Evolutionary conservation across 2,113 vertebrate species (phyloP).

Genomic region (Ardeotis arabs): DNA sequence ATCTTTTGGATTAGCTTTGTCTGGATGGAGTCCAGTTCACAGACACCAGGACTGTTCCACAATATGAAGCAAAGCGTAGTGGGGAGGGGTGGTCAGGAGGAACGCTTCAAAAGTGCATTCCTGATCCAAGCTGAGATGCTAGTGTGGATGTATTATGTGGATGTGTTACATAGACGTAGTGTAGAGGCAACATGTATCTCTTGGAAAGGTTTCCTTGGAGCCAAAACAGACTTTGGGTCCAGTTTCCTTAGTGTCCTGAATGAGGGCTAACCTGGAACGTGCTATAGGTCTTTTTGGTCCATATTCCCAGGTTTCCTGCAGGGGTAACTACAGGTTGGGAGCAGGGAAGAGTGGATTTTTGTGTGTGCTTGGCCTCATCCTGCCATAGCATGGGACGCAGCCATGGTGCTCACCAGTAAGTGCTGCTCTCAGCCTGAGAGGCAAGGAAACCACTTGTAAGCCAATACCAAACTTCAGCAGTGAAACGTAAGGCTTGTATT

Average conservation of each 20-base stretch:
- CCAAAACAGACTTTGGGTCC: not conserved
- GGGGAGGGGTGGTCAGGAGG: not conserved
- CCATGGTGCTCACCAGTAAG: not conserved
- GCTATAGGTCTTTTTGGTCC: not conserved
- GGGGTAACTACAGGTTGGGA: not conserved
- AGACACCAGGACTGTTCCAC: not conserved
- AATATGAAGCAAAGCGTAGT: fast-evolving
- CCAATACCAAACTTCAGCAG: not conserved
- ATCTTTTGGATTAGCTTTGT: not conserved
- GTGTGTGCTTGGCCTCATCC: fast-evolving
- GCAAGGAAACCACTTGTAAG: not conserved
- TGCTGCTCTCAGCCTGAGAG: not conserved
- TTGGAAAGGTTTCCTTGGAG: not conserved
- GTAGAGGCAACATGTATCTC: not conserved
- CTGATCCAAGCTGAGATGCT: not conserved
- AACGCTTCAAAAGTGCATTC: fast-evolving
- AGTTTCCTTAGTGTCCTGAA: not conserved
- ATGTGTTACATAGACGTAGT: not conserved
- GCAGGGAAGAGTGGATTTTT: not conserved
- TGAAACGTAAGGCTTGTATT: not conserved
- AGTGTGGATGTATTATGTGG: not conserved
- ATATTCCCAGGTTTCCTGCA: not conserved
- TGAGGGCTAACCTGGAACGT: not conserved
- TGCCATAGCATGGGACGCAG: fast-evolving
- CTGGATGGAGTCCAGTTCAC: not conserved